Base-by-base conservation (phyloP, 2,888 invertebrate species). In the Yponomeuta malinellus region DNA sequence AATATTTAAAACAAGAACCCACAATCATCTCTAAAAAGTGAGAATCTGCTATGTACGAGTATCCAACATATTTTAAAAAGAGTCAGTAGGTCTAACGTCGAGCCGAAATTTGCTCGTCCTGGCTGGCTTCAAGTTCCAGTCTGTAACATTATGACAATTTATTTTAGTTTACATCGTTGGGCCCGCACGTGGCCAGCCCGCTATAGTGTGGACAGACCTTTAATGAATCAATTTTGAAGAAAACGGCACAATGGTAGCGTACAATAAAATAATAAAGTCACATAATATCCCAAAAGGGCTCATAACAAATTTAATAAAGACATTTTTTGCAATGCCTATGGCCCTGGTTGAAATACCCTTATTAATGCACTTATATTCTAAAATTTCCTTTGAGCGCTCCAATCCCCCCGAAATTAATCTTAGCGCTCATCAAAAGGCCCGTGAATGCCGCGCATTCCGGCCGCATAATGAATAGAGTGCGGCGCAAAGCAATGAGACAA, bases 361-460 rank as follows among this genome's bases (percentile, higher is more conserved):
- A 91, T 88, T 89, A 89, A 90, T 91, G 88, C 89, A 90, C 89
- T 90, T 90, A 89, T 85, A 88, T 89, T 89, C 89, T 84, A 87
- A 89, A 90, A 88, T 86, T 87, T 87, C 88, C 88, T 89, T 91
- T 91, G 89, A 88, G 83, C 83, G 79, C 75, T 78, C 77, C 77
- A 81, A 83, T 76, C 87, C 86, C 88, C 82, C 82, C 84, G 82
- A 89, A 88, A 91, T 90, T 90, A 90, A 91, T 90, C 89, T 90
- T 87, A 86, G 83, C 83, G 83, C 81, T 87, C 87, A 85, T 90
- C 88, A 89, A 89, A 90, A 88, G 89, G 87, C 83, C 83, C 86
- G 81, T 76, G 83, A 85, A 89, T 90, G 81, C 83, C 85, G 78
- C 77, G 83, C 84, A 91, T 90, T 87, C 90, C 90, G 76, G 76